These are phyloP conservation scores for Scleropages formosus DNA, from an alignment of 2,797 vertebrate genomes.

Conservation along the genomic window DNA sequence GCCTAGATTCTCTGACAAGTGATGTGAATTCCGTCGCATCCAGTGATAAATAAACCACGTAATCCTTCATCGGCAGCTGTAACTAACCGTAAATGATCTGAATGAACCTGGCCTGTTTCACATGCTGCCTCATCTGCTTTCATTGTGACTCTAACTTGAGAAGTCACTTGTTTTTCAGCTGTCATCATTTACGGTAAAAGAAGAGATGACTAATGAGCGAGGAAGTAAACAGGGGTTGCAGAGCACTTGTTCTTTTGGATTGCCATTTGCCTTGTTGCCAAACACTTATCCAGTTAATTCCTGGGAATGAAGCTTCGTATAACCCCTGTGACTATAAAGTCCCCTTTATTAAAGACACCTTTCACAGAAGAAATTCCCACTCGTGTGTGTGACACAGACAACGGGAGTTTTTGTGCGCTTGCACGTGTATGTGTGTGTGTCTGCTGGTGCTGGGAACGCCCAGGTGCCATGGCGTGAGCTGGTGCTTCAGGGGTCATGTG, in stretches of 20 bases:
- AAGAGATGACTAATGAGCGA: neutral
- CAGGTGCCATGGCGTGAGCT: constrained; percentile 69
- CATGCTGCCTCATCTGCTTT: constrained; percentile 39
- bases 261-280: constrained; percentile 1
- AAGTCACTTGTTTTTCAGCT: neutral
- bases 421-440: constrained; percentile 3
- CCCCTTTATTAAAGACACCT: no score
- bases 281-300: no score
- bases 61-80: constrained; percentile 36
- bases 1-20: constrained; percentile 14
- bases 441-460: constrained; percentile 58
- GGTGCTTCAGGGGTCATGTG: constrained; percentile 72
- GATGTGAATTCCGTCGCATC: constrained; percentile 2
- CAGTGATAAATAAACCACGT: constrained; percentile 16
- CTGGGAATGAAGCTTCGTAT: no score
- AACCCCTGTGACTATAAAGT: no score
- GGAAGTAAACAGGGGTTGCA: neutral
- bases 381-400: neutral
- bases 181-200: constrained; percentile 3
- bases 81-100: constrained; percentile 49
- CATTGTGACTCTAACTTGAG: constrained; percentile 7
- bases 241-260: constrained; percentile 4
- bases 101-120: constrained; percentile 41
- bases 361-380: neutral
- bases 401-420: neutral